Evolutionary conservation across 1,140 invertebrate species (phyloP).

Genomic region (Artemia franciscana): DNA sequence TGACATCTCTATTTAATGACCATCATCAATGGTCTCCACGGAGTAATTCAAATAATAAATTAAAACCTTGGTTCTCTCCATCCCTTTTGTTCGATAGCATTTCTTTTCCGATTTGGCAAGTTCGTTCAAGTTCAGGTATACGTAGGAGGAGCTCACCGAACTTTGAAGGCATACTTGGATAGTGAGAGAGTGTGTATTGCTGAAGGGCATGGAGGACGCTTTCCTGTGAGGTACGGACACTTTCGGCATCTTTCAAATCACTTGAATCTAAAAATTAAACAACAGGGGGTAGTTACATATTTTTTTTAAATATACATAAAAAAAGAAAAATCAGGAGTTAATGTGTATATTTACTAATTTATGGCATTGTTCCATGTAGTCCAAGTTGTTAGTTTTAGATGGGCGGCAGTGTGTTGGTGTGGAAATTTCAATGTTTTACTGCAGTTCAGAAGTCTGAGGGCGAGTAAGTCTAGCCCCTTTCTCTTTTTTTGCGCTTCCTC

Average conservation of each 20-base stretch:
- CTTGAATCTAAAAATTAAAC: conserved; percentile 41
- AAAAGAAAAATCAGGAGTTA: too few species aligned
- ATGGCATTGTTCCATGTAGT: too few species aligned
- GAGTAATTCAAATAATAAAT: conserved; percentile 79
- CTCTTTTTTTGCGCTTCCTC: too few species aligned
- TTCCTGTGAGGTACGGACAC: conserved; percentile 74
- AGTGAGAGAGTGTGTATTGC: conserved; percentile 71
- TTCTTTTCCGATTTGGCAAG: conserved; percentile 83
- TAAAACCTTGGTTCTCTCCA: conserved; percentile 58
- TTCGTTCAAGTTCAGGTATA: conserved; percentile 78
- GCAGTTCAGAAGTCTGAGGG: too few species aligned
- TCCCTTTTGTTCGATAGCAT: conserved; percentile 65
- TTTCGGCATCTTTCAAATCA: conserved; percentile 69
- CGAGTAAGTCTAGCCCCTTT: too few species aligned
- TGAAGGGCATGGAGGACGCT: conserved; percentile 76
- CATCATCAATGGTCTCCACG: conserved; percentile 75
- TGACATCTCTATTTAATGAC: too few species aligned
- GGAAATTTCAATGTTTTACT: too few species aligned
- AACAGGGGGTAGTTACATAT: too few species aligned
- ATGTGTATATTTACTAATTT: too few species aligned
- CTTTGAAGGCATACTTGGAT: conserved; percentile 73
- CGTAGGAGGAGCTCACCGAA: conserved; percentile 77
- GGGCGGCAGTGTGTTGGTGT: too few species aligned
- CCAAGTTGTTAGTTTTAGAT: too few species aligned
- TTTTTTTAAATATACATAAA: too few species aligned